phyloP scores from a whole-genome alignment of 1,140 invertebrate genomes.

The Euura lappo region DNA sequence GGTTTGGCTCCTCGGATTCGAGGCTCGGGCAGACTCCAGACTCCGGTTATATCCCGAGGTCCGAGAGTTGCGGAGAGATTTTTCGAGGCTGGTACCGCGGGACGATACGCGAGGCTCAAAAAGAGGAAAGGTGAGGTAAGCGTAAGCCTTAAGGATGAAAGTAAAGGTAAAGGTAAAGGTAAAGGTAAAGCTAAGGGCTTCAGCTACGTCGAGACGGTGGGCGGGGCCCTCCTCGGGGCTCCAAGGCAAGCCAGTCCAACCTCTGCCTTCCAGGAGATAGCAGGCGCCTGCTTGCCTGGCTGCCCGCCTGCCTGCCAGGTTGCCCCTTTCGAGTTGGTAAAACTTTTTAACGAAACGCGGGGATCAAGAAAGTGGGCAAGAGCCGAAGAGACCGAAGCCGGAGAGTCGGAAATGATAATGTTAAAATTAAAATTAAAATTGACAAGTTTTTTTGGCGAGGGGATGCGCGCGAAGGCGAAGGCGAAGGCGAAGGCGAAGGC shows the following conservation, averaged over 20 bases:
- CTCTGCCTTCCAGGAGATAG: conserved; percentile 54
- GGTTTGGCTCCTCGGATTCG: background rate
- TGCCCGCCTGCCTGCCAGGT: background rate
- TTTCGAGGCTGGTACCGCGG: conserved; percentile 30
- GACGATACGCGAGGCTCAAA: conserved; percentile 36
- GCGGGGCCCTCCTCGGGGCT: conserved; percentile 56
- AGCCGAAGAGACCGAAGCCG: background rate
- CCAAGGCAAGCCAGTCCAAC: conserved; percentile 59
- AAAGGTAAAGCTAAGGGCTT: conserved; percentile 38
- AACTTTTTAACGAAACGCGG: background rate
- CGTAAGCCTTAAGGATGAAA: conserved; percentile 15
- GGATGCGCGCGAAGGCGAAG: no score
- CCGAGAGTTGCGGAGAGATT: conserved; percentile 23
- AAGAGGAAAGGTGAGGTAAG: conserved; percentile 19
- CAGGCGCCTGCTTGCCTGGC: conserved; percentile 36
- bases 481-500: no score
- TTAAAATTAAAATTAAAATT: no score
- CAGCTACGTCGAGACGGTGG: conserved; percentile 58
- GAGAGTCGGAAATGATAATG: background rate
- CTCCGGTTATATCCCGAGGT: background rate
- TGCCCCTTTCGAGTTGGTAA: background rate
- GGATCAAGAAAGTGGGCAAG: background rate
- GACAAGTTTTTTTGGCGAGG: no score
- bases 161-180: background rate
- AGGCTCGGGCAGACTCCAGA: background rate